Percentiles rank a stretch among this genome's conserved stretches.
These are phyloP conservation scores for Subacronicta megacephala DNA, from an alignment of 2,888 invertebrate genomes.

Conservation along the genomic window DNA sequence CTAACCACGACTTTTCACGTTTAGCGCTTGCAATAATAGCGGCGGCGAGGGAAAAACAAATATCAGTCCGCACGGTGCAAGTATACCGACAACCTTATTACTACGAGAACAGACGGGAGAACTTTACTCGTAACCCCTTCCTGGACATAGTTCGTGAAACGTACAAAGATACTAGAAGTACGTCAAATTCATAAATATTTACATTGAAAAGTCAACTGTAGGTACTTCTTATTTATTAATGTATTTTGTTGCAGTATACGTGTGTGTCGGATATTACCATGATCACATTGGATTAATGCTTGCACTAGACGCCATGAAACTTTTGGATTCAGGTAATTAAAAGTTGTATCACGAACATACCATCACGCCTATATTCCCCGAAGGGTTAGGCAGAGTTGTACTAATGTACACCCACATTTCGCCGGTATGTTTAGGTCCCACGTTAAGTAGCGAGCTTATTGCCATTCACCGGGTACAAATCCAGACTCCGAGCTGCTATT, in stretches of 20 bases:
- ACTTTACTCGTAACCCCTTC: conserved; percentile 96
- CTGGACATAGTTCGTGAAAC: conserved; percentile 94
- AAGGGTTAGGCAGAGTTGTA: too few relatives aligned
- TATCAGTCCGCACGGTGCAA: conserved; percentile 91
- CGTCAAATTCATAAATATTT: conserved; percentile 71
- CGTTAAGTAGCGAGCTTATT: too few relatives aligned
- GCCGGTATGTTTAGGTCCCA: too few relatives aligned
- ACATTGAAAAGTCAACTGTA: conserved; percentile 4
- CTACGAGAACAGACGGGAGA: conserved; percentile 91
- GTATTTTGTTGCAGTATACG: conserved; percentile 93
- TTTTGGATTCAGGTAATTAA: conserved; percentile 93
- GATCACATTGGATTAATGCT: conserved; percentile 97
- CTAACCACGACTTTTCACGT: conserved; percentile 93
- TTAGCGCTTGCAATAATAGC: conserved; percentile 94
- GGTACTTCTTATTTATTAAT: background rate
- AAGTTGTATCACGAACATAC: conserved; percentile 4
- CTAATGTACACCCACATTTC: too few relatives aligned
- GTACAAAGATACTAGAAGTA: conserved; percentile 96
- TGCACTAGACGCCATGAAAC: conserved; percentile 94
- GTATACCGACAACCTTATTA: conserved; percentile 90
- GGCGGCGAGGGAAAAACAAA: conserved; percentile 92
- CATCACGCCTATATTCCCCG: too few relatives aligned
- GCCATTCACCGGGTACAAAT: too few relatives aligned
- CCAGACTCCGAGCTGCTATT: too few relatives aligned
- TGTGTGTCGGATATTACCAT: conserved; percentile 96